Evolutionary conservation across 1,140 invertebrate genomes (phyloP).

Genomic region (Whitmania pigra): DNA sequence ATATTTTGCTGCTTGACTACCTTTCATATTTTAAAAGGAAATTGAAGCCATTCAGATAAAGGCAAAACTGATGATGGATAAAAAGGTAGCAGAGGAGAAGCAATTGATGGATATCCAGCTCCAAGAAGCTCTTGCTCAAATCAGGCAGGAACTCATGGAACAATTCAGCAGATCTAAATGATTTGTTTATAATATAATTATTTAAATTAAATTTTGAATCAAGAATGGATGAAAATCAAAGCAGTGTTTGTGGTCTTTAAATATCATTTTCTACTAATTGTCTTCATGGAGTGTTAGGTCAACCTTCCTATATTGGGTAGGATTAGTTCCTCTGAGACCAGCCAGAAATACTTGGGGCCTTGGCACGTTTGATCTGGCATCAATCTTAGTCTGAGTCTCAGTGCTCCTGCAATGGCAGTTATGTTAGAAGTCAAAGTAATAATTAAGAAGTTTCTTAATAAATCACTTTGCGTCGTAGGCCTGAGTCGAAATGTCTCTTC

Average conservation of each 20-base stretch:
- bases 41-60: background rate
- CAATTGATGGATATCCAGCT: constrained; percentile 1
- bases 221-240: background rate
- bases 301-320: constrained; percentile 41
- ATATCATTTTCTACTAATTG: constrained; percentile 17
- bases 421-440: too few relatives aligned
- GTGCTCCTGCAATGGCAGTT: constrained; percentile 34
- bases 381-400: constrained; percentile 39
- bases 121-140: constrained; percentile 1
- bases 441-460: too few relatives aligned
- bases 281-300: constrained; percentile 42
- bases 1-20: background rate
- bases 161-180: constrained; percentile 1
- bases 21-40: constrained; percentile 5
- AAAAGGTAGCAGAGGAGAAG: background rate
- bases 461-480: constrained; percentile 41
- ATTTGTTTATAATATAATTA: background rate
- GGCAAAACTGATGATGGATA: background rate
- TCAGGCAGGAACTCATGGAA: background rate
- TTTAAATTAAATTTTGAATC: constrained; percentile 5
- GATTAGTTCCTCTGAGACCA: constrained; percentile 37
- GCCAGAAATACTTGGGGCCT: constrained; percentile 40
- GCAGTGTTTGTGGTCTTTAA: background rate
- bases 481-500: constrained; percentile 40
- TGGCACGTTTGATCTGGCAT: constrained; percentile 41